Conservation (phyloP, 2,797 vertebrate genomes). For the Sebastes umbrosus region DNA sequence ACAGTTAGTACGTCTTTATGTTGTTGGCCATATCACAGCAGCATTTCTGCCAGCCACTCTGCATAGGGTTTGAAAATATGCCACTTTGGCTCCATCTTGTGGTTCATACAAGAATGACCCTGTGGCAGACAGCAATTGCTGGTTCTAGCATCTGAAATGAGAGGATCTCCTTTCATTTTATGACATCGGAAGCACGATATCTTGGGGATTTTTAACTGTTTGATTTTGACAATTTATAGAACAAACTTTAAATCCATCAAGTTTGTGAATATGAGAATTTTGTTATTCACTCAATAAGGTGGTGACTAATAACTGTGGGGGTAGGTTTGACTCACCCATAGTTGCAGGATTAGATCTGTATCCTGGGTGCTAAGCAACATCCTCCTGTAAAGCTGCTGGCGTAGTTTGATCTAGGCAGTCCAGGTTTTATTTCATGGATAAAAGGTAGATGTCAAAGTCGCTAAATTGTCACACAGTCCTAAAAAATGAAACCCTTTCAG, state of each 20-base stretch:
- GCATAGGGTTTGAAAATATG: not conserved
- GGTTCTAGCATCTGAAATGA: not conserved
- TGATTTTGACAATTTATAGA: too few relatives aligned
- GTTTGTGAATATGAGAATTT: too few relatives aligned
- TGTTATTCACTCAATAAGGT: too few relatives aligned
- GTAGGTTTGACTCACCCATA: not conserved
- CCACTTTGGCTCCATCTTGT: not conserved
- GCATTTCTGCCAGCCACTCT: not conserved
- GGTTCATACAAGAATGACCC: not conserved
- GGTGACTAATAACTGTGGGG: too few relatives aligned
- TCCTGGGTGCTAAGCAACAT: not conserved
- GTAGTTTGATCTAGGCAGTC: too few relatives aligned
- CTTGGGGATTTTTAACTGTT: too few relatives aligned
- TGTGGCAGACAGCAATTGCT: not conserved
- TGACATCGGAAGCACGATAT: not conserved
- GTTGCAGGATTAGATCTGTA: not conserved
- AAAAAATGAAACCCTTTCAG: not conserved
- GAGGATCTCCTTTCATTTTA: not conserved
- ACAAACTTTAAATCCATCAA: too few relatives aligned
- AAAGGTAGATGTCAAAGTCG: not conserved
- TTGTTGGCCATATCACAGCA: not conserved
- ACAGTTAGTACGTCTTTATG: not conserved
- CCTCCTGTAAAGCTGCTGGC: not conserved
- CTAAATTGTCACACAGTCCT: not conserved
- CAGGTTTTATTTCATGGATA: not conserved